phyloP scores from a whole-genome alignment of 1,140 invertebrate species.

The Formica selysi region DNA sequence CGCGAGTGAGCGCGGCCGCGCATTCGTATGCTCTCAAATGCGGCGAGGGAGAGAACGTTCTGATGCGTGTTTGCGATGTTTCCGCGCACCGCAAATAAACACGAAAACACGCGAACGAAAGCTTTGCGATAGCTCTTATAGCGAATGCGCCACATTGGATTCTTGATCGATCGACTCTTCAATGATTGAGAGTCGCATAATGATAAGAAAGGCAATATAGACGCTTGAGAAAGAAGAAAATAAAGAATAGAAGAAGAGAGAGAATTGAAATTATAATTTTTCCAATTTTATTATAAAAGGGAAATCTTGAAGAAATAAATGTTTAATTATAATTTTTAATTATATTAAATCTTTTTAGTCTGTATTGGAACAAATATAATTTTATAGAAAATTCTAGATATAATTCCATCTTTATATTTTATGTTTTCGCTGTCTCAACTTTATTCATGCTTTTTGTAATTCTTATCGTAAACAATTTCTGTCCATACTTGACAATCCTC shows the following conservation, averaged over 20 bases:
- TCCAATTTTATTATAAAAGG: not conserved
- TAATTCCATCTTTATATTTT: not conserved
- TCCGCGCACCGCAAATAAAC: constrained; percentile 20
- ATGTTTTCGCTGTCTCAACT: not conserved
- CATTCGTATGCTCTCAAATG: constrained; percentile 27
- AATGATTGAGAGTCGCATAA: not conserved
- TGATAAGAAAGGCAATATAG: not conserved
- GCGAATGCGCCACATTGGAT: not conserved
- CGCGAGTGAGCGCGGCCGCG: constrained; percentile 14
- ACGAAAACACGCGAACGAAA: constrained; percentile 29
- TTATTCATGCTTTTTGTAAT: not conserved
- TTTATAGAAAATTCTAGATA: not conserved
- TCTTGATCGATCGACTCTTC: not conserved
- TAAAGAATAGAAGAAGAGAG: not conserved
- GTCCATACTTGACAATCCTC: constrained; percentile 7
- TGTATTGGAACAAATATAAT: not conserved
- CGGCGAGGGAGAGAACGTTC: constrained; percentile 7
- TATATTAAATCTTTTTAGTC: no score
- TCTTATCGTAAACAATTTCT: not conserved
- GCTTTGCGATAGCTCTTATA: not conserved
- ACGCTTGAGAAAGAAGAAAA: not conserved
- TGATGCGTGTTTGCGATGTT: constrained; percentile 11
- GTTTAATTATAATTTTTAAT: not conserved
- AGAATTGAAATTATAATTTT: not conserved
- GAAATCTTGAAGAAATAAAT: not conserved